Conservation (phyloP, 1,140 invertebrate genomes). For the Mactra quadrangularis region DNA sequence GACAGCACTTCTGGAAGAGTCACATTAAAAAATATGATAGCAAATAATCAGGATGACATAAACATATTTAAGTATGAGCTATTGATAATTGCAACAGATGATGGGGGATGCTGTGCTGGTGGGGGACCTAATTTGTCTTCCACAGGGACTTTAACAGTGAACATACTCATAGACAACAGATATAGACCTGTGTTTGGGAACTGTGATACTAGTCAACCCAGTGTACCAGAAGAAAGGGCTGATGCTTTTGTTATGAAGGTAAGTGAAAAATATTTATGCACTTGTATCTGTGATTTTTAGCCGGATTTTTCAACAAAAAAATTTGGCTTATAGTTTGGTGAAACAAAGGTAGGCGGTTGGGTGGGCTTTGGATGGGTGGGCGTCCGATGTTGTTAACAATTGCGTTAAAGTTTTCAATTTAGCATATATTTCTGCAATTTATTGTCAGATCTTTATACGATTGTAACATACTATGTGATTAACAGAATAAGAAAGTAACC, state of each 20-base stretch:
- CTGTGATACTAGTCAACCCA: constrained; percentile 12
- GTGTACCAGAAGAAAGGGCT: constrained; percentile 33
- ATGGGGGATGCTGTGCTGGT: constrained; percentile 46
- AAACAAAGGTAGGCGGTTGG: no score
- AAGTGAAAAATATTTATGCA: not conserved
- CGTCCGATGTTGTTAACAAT: no score
- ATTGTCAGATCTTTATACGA: no score
- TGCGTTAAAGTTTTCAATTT: no score
- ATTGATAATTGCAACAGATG: constrained; percentile 22
- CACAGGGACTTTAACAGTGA: constrained; percentile 41
- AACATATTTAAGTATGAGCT: constrained; percentile 21
- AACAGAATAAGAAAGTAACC: no score
- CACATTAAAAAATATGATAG: constrained; percentile 7
- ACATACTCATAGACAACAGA: constrained; percentile 39
- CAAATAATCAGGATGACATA: constrained; percentile 5
- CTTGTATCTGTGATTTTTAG: not conserved
- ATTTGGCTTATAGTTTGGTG: no score
- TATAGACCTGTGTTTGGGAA: constrained; percentile 27
- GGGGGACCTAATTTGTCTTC: no score
- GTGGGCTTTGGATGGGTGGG: no score
- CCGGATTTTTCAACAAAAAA: no score
- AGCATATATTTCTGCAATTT: no score
- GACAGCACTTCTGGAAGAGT: constrained; percentile 15
- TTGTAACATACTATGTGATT: no score
- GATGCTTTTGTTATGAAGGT: constrained; percentile 39